Base-by-base conservation (phyloP, 2,888 invertebrate genomes). In the Incurvaria masculella region DNA sequence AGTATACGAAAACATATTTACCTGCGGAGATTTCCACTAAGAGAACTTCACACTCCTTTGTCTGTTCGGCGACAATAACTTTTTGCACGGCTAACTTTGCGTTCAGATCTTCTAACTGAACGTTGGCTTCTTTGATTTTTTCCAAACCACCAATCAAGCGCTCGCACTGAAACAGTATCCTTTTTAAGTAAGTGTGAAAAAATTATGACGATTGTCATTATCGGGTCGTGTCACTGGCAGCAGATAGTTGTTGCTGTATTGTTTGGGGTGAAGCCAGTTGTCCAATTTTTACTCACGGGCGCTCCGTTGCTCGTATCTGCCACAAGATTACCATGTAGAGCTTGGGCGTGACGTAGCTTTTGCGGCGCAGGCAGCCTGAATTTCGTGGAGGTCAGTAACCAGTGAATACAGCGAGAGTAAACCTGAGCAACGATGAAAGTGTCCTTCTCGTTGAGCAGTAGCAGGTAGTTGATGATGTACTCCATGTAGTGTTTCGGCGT, bases 301-400 rank as follows among this genome's bases (percentile, higher is more conserved):
- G n/a, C n/a, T n/a, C n/a, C n/a, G n/a, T n/a, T n/a, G n/a, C n/a
- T n/a, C n/a, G n/a, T n/a, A n/a, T n/a, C n/a, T n/a, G n/a, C n/a
- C n/a, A n/a, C n/a, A n/a, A n/a, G n/a, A n/a, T n/a, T n/a, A n/a
- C 94, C 62, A 96, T 79, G 65, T 92, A 96, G 62, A 95, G 94
- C 58, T 93, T 94, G 1, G 95, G 95, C 1, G 95, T 95, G 1
- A 95, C 92, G 65, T 87, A 94, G 70, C 94, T 94, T 64, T 83
- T 87, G 11, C 94, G 78, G 17, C 94, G 80, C 45, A 94, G 68
- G 51, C 89, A 88, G 49, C 83, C 67, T 20, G 84, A 69, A 63
- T 91, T 95, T 54, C 89, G 87, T 1, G 63, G 62, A 0, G 90
- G 88, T 65, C 90, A 94, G 0, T 78, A 66, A 38, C 82, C 84